A percentile compares a stretch with the other conserved stretches of the same genome.
These are phyloP conservation scores for Coelopa frigida DNA, from an alignment of 1,140 invertebrate species.

Conservation along the genomic window DNA sequence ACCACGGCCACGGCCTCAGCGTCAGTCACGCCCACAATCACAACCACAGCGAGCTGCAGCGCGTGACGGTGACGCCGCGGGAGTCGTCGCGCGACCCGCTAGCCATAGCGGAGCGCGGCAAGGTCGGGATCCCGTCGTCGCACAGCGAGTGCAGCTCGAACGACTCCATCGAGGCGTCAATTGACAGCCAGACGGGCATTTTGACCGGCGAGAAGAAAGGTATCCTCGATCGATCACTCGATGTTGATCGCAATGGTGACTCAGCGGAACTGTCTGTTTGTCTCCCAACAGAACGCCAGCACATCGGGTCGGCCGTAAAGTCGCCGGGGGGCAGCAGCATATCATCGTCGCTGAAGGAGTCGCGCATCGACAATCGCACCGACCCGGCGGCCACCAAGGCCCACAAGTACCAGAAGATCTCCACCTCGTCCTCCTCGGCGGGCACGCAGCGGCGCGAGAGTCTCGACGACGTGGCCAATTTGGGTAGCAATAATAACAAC, in stretches of 20 bases:
- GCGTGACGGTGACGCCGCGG: conserved; percentile 29
- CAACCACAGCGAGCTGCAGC: conserved; percentile 33
- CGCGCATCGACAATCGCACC: conserved; percentile 18
- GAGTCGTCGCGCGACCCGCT: conserved; percentile 31
- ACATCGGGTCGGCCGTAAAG: conserved; percentile 5
- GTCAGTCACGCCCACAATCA: conserved; percentile 35
- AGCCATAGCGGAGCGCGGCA: conserved; percentile 40
- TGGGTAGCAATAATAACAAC: conserved; percentile 29
- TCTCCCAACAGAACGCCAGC: conserved; percentile 2
- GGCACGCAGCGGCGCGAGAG: conserved; percentile 18
- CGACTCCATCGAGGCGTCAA: conserved; percentile 39
- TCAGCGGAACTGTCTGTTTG: background rate
- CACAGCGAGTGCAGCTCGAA: conserved; percentile 45
- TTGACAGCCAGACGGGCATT: conserved; percentile 41
- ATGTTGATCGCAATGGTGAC: too few species aligned
- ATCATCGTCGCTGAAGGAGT: conserved; percentile 20
- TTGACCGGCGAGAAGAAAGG: conserved; percentile 42
- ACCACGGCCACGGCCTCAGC: conserved; percentile 27
- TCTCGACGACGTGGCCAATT: conserved; percentile 30
- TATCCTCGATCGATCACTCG: conserved; percentile 16
- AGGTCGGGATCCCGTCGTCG: conserved; percentile 43
- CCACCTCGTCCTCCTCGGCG: background rate
- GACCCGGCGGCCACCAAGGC: conserved; percentile 11
- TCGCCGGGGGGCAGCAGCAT: conserved; percentile 3
- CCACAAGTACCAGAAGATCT: conserved; percentile 13